Evolutionary conservation across 1,140 invertebrate species (phyloP), one percentile per base, ranked within the genome.

Genomic region (Riptortus pedestris): DNA sequence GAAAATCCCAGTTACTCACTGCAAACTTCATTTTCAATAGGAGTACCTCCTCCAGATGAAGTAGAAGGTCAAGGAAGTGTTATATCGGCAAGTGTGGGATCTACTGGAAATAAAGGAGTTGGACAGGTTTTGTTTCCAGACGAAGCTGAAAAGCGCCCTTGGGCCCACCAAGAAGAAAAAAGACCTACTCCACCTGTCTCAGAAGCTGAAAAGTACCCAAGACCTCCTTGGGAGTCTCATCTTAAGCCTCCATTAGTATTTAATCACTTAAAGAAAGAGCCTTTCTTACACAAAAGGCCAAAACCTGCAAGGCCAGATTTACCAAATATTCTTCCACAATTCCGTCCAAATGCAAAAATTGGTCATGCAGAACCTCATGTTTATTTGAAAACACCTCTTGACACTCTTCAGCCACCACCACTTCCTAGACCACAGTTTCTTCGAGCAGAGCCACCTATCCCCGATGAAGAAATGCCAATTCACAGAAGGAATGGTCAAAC

Each of bases 251-350:
- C 20, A 26, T 22, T 65, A 38, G 26, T 64, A 27, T 65, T 45
- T 38, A 60, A 52, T 55, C 63, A 62, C 3, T 24, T 33, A 2
- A 47, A 22, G 65, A 65, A 59, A 67, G 33, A 55, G 65, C 65
- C 26, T 18, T 47, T 63, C 33, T 31, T 14, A 26, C 20, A 27
- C 16, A 69, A 67, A 31, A 64, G 67, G 65, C 57, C 59, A 26
- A 68, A 69, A 64, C 63, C 60, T 22, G 62, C 66, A 43, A 58
- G 68, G 22, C 66, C 48, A 16, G 63, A 79, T 65, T 67, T 86
- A 51, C 85, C 85, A 0, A 86, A 86, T 67, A 85, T 86, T 67
- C 67, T 86, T 31, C 85, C 85, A 0, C 84, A 86, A 68, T 86
- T 86, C 63, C 74, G 84, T 58, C 85, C 85, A 0, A 85, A 85